Conservation (phyloP, 2,888 invertebrate genomes). For the Drosophila emarginata region DNA sequence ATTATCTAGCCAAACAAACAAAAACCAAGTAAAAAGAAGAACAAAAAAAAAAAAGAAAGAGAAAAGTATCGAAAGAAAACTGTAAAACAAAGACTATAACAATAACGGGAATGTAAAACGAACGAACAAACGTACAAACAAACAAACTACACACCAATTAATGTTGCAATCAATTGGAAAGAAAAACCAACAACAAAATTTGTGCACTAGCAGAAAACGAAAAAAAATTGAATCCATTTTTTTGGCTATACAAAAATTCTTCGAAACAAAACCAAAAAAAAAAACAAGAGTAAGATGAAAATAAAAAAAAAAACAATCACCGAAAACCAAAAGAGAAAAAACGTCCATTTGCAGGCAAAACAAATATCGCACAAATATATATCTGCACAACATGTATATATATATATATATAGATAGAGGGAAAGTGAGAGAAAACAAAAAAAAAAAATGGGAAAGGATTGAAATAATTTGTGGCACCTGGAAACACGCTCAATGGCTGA, state of each 20-base stretch:
- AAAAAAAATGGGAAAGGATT: constrained; percentile 22
- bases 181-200: constrained; percentile 24
- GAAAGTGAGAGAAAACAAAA: constrained; percentile 14
- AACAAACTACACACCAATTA: constrained; percentile 71
- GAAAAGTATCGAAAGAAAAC: too few species aligned
- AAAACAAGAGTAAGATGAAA: background rate
- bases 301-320: constrained; percentile 17
- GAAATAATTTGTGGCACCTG: constrained; percentile 77
- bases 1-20: constrained; percentile 51
- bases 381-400: constrained; percentile 1
- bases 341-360: constrained; percentile 40
- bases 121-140: constrained; percentile 32
- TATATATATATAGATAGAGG: background rate
- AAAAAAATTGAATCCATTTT: constrained; percentile 8
- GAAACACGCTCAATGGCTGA: constrained; percentile 83
- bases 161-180: constrained; percentile 56
- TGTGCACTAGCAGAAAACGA: constrained; percentile 8
- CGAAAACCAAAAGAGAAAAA: constrained; percentile 22
- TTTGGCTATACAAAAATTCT: background rate
- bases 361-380: constrained; percentile 18
- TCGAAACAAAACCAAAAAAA: background rate
- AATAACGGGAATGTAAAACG: background rate
- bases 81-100: background rate
- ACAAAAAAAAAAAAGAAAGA: background rate
- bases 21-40: constrained; percentile 30